Base-by-base conservation (phyloP, 2,797 vertebrate genomes). In the Oryzias dopingdopingensis region DNA sequence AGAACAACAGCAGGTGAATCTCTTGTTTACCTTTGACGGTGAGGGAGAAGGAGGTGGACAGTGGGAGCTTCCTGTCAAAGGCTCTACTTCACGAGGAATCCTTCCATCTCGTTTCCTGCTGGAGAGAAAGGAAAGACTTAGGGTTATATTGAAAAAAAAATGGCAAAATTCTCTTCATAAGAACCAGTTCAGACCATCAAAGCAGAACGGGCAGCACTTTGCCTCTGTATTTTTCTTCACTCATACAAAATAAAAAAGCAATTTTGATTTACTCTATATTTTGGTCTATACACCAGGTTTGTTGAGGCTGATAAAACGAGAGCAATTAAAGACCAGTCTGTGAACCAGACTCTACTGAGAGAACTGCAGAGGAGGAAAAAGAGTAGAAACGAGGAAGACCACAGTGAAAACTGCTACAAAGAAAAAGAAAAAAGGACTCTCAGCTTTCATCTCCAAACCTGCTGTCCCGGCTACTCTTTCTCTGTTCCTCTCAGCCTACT, bases 31-130 rank as follows among this genome's bases (percentile, higher is more conserved):
- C 93, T 93, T 94, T 64, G 83, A 83, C 71, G 80, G 61, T 32
- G 62, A 76, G 23, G 82, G 86, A 77, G 72, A 60, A 68, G 86
- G 62, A 66, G 75, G 74, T 8, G 65, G 70, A 51, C 78, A 72
- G 32, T 59, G 69, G 54, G 29, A 76, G 52, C 63, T 84, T 63
- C 61, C 67, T 13, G 50, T 70, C 0, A 81, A 75, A 42, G 82
- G 70, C 57, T 94, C 92, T 94, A 94, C 67, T 77, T 88, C 77
- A 65, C 56, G 66, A 58, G 81, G 82, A 74, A 75, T 89, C 79
- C 85, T 85, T 78, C 92, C 93, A 93, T 95, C 89, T 82, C 91
- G 89, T 84, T 91, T 94, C 92, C 94, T 95, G 84, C 76, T 70
- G 83, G 67, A 84, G 73, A 83, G 52, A 72, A 12, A 60, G 56